These are phyloP conservation scores for Artemisiospiza belli DNA, from an alignment of 2,113 vertebrate species.

Conservation along the genomic window DNA sequence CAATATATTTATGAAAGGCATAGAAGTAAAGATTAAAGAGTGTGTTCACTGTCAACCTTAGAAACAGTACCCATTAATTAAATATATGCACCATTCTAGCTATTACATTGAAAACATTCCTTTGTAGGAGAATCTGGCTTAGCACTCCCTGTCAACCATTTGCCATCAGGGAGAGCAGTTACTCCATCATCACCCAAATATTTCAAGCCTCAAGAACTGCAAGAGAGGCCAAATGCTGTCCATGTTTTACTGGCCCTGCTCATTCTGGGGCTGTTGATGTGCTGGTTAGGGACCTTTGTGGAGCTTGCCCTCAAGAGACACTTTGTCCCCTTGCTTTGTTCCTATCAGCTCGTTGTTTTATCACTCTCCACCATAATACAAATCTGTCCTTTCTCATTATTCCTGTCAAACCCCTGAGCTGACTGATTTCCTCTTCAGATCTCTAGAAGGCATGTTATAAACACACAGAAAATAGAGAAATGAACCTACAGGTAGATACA, in stretches of 20 bases:
- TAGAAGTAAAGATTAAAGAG: conserved; percentile 15
- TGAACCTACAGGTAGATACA: background rate
- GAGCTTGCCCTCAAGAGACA: background rate
- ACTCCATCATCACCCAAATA: background rate
- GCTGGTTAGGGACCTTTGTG: background rate
- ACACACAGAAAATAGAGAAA: background rate
- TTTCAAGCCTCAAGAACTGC: background rate
- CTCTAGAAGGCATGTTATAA: background rate
- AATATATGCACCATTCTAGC: background rate
- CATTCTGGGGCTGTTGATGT: background rate
- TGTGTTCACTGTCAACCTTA: background rate
- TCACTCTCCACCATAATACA: accelerated
- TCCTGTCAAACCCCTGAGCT: background rate
- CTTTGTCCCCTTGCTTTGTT: background rate
- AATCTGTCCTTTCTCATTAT: background rate
- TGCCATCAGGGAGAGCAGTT: background rate
- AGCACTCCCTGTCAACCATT: background rate
- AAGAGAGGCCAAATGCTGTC: background rate
- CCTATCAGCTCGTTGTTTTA: background rate
- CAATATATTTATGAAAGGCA: background rate
- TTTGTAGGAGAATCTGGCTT: background rate
- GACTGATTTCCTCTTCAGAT: background rate
- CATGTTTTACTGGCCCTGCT: background rate
- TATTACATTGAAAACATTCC: background rate
- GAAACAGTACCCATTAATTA: conserved; percentile 12